phyloP scores from a whole-genome alignment of 2,888 invertebrate genomes.

The Troides oblongomaculatus region DNA sequence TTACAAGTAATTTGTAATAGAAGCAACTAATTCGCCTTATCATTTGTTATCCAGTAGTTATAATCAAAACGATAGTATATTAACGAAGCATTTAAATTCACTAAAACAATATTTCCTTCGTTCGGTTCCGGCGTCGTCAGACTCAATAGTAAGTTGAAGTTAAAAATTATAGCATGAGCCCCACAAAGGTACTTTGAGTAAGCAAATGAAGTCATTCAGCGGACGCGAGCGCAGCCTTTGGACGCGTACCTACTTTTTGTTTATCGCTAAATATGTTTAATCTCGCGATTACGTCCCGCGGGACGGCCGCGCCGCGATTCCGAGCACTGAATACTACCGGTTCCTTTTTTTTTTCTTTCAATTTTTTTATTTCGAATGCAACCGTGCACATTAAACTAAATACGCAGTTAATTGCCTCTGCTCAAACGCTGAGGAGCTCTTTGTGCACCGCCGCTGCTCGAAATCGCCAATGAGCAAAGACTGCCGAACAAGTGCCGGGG shows the following conservation, averaged over 20 bases:
- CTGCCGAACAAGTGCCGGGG: constrained; percentile 30
- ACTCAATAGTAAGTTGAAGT: constrained; percentile 19
- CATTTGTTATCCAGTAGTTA: not conserved
- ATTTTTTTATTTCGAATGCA: constrained; percentile 6
- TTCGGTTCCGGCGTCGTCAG: constrained; percentile 21
- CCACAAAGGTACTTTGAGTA: constrained; percentile 21
- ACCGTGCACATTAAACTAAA: constrained; percentile 23
- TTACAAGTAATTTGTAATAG: too few relatives aligned
- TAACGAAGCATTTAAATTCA: not conserved
- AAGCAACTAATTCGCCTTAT: too few relatives aligned
- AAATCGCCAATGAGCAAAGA: constrained; percentile 34
- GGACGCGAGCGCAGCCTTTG: constrained; percentile 11
- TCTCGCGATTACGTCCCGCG: constrained; percentile 21
- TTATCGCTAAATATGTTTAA: constrained; percentile 25
- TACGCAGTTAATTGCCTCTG: constrained; percentile 23
- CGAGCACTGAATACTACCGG: not conserved
- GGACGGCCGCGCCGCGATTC: constrained; percentile 12
- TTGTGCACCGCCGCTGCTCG: constrained; percentile 26
- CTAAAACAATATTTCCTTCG: constrained; percentile 11
- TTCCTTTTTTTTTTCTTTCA: not conserved
- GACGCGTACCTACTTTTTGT: constrained; percentile 19
- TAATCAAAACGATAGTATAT: too few relatives aligned
- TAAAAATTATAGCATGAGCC: constrained; percentile 16
- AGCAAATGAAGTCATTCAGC: constrained; percentile 28
- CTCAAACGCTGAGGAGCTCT: constrained; percentile 23